Conservation (phyloP, 2,888 invertebrate species). For the Mesorhabditis belari region DNA sequence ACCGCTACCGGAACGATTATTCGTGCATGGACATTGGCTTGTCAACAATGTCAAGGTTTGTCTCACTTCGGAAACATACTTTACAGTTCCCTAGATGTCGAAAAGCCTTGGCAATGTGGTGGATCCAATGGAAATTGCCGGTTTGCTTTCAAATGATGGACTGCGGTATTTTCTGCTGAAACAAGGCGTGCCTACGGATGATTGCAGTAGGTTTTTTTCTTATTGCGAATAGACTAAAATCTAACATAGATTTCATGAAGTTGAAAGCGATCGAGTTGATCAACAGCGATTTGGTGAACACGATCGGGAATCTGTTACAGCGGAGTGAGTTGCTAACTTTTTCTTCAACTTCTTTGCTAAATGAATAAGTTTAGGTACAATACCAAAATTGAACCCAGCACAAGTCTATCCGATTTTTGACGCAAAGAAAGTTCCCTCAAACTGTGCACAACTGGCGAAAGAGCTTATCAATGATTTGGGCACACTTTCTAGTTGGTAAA, state of each 20-base stretch:
- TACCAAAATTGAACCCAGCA: slow-evolving; percentile 7
- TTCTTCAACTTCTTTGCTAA: background rate
- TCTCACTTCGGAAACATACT: too few relatives aligned
- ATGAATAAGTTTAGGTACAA: slow-evolving; percentile 12
- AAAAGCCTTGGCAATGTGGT: slow-evolving; percentile 88
- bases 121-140: slow-evolving; percentile 65
- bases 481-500: background rate
- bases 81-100: slow-evolving; percentile 70
- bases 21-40: slow-evolving; percentile 94
- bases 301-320: slow-evolving; percentile 43
- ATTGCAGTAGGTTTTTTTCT: slow-evolving; percentile 67
- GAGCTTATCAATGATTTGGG: background rate
- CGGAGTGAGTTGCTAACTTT: too few relatives aligned
- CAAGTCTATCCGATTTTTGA: background rate
- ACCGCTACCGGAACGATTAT: slow-evolving; percentile 70
- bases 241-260: slow-evolving; percentile 37
- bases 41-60: slow-evolving; percentile 73
- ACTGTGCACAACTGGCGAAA: background rate
- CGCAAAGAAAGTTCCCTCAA: too few relatives aligned
- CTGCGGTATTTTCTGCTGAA: slow-evolving; percentile 81
- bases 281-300: slow-evolving; percentile 49
- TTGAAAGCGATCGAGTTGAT: slow-evolving; percentile 36
- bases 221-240: background rate
- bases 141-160: slow-evolving; percentile 67
- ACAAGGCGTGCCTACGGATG: slow-evolving; percentile 80